Evolutionary conservation across 1,140 invertebrate genomes (phyloP), one percentile per base, ranked within the genome.

Genomic region (Araneus ventricosus): DNA sequence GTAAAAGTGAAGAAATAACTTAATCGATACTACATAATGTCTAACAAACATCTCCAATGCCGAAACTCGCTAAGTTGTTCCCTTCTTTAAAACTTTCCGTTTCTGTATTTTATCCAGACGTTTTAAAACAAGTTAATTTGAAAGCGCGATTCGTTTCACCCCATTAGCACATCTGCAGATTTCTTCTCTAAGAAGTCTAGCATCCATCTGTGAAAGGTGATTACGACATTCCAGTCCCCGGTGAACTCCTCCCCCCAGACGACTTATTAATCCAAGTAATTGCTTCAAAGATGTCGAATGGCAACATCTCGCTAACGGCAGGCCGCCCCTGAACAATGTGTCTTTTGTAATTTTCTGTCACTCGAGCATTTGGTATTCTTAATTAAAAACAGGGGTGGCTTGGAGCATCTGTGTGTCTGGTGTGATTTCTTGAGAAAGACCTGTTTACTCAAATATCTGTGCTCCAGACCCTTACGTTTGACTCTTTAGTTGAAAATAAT

Each of bases 251-350:
- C 7, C 1, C 59, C 7, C 20, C 59, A n/a, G 59, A 7, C 59
- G 59, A 63, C 59, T 63, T 63, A 63, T 63, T 63, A 63, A 63
- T 63, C 59, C 20, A 22, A 63, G 59, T 63, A 63, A 63, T 63
- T 63, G 6, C n/a, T 22, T n/a, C 59, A n/a, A n/a, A 63, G 59
- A 63, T 63, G 59, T 63, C 59, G 59, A 63, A 63, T 63, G 59
- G 59, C 59, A 63, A 63, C 59, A 63, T 22, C 59, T 63, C n/a
- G 59, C 59, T 63, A 63, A 63, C 59, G 59, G 24, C 24, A 22
- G n/a, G 20, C 20, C 7, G 24, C n/a, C 24, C 59, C 4, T 20
- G 24, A 63, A 63, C 59, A 63, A 63, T 63, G 59, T 63, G 59
- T 63, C 59, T 14, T 63, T 63, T 63, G 59, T n/a, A 63, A 63